A percentile compares a stretch with the other conserved stretches of the same genome.
Conservation (phyloP, 1,140 invertebrate genomes). For the Hylyphantes graminicola region DNA sequence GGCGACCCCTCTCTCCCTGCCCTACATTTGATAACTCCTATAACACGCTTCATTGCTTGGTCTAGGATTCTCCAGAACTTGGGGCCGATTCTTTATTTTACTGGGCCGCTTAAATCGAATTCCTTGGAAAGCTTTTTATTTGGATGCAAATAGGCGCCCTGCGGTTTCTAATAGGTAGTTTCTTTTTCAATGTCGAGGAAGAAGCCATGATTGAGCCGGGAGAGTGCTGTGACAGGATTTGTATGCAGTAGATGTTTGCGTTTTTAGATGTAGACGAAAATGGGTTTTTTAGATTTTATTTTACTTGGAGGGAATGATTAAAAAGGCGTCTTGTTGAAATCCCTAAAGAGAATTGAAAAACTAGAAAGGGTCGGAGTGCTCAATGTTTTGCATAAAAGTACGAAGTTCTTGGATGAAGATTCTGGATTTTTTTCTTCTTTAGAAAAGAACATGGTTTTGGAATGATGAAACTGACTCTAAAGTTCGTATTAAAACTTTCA, state of each 20-base stretch:
- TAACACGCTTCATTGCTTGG: constrained; percentile 52
- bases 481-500: too few relatives aligned
- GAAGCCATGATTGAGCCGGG: constrained; percentile 3
- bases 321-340: not conserved
- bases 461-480: too few relatives aligned
- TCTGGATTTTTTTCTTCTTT: too few relatives aligned
- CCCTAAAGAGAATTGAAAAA: not conserved
- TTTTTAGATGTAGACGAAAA: too few relatives aligned
- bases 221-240: constrained; percentile 5
- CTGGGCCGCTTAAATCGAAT: constrained; percentile 45
- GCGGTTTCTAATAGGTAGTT: constrained; percentile 53
- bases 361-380: not conserved
- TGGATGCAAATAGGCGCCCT: constrained; percentile 42
- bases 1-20: constrained; percentile 25
- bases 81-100: constrained; percentile 39
- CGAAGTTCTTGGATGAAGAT: too few relatives aligned
- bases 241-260: not conserved
- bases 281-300: not conserved
- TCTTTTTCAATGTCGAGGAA: constrained; percentile 24
- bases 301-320: not conserved
- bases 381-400: not conserved
- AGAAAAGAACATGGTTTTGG: too few relatives aligned
- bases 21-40: constrained; percentile 51
- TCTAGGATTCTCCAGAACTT: not conserved
- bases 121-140: constrained; percentile 33